Base-by-base conservation (phyloP, 2,888 invertebrate genomes). In the Drosophila prostipennis region DNA sequence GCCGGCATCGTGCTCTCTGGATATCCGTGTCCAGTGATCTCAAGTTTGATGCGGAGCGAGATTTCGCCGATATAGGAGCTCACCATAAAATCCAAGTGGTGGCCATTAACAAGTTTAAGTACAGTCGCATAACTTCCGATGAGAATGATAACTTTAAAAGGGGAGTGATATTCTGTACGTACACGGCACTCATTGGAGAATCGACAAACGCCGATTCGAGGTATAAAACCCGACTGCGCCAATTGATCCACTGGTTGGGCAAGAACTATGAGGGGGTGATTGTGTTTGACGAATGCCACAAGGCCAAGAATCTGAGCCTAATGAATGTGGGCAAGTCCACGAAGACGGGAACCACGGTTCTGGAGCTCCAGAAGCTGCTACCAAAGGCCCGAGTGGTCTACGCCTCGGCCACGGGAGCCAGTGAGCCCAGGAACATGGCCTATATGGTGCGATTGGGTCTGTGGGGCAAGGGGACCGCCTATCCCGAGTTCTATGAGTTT, bases 231-330 rank as follows among this genome's bases (percentile, higher is more conserved):
- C 93, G 99, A 14, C 94, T 99, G 83, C 98, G 98, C 89, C 99
- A 99, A 92, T 92, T 99, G 80, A 92, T 99, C 83, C 97, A 99
- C 90, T 99, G 99, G 99, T 98, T 98, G 92, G 99, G 99, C 7
- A 96, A 96, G 75, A 96, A 98, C 91, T 99, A 98, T 91, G 98
- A 99, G 89, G 99, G 99, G 68, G 93, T 97, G 93, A 97, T 99
- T 86, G 95, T 99, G n/a, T 99, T 99, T 92, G 99, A 99, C 93
- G 99, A 99, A 92, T 99, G 99, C 92, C 99, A 99, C 93, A 96
- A 98, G 86, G 99, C 99, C 0, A 99, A 99, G 93, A 99, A 99
- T 93, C 93, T 99, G 48, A 98, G 98, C 89, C 98, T 99, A 0
- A 96, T 96, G 14, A 98, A 98, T 0, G 98, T 98, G 1, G 96